A percentile compares a stretch with the other conserved stretches of the same genome.
Evolutionary conservation across 2,113 vertebrate genomes (phyloP).

Genomic region (Leptodactylus fuscus): DNA sequence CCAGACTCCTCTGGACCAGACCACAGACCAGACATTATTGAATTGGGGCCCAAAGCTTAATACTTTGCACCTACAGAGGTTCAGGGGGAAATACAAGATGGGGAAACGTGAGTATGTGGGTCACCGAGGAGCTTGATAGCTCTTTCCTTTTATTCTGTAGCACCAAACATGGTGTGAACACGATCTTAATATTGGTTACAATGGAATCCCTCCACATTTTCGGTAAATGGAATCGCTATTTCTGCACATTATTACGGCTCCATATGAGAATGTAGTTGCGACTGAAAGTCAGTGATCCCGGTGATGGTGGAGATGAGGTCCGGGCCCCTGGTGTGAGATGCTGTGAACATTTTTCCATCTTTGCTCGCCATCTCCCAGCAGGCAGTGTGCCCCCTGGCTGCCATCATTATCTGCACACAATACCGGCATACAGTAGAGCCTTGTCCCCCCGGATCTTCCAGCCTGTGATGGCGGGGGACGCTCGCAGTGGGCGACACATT

Average conservation of each 20-base stretch:
- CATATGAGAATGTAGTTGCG: neutral
- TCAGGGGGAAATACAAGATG: too few relatives aligned
- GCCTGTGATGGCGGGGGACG: neutral
- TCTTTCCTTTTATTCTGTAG: too few relatives aligned
- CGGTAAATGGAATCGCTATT: neutral
- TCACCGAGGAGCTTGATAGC: too few relatives aligned
- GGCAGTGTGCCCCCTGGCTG: slow-evolving; percentile 22
- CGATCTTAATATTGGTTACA: too few relatives aligned
- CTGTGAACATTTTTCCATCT: slow-evolving; percentile 10
- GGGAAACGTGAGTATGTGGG: too few relatives aligned
- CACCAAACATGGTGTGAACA: too few relatives aligned
- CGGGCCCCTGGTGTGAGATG: neutral
- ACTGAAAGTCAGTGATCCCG: neutral
- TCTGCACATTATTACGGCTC: too few relatives aligned
- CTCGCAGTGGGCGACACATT: neutral
- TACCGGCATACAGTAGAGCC: slow-evolving; percentile 24
- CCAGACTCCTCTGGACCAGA: too few relatives aligned
- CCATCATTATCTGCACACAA: slow-evolving; percentile 42
- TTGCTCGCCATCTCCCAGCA: slow-evolving; percentile 47
- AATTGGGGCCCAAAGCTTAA: too few relatives aligned
- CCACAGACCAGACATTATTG: too few relatives aligned
- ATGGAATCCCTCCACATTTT: neutral
- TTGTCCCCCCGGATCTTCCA: slow-evolving; percentile 34
- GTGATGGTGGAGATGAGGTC: neutral
- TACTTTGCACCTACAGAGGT: too few relatives aligned